Percentiles rank a stretch among this genome's conserved stretches.
These are phyloP conservation scores for Frankliniella fusca DNA, from an alignment of 2,888 invertebrate species.

Conservation along the genomic window DNA sequence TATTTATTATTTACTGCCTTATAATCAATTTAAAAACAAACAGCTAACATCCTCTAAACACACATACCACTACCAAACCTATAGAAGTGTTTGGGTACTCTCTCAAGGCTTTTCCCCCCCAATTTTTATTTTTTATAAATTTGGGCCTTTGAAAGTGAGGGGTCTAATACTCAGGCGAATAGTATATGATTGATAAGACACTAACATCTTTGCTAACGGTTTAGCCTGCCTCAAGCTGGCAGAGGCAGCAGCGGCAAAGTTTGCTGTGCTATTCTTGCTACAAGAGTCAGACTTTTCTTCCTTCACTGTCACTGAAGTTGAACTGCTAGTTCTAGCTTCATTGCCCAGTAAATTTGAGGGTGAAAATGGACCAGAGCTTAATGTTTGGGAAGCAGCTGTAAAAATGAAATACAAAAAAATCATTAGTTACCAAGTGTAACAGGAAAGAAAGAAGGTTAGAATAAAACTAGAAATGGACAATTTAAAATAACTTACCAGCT, in stretches of 20 bases:
- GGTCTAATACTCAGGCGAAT: background rate
- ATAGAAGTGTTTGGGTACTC: too few relatives aligned
- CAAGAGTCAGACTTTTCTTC: background rate
- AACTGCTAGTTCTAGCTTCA: background rate
- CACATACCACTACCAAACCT: too few relatives aligned
- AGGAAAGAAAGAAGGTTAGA: conserved; percentile 21
- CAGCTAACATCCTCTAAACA: too few relatives aligned
- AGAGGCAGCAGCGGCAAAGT: conserved; percentile 17
- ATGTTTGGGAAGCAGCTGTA: conserved; percentile 38
- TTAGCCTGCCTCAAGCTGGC: background rate
- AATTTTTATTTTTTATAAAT: too few relatives aligned
- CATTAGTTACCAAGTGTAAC: background rate
- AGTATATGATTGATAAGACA: background rate
- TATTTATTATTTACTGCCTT: too few relatives aligned
- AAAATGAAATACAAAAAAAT: conserved; percentile 23
- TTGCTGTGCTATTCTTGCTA: background rate
- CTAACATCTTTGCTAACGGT: background rate
- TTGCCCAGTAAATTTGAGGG: conserved; percentile 48
- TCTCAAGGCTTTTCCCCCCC: too few relatives aligned
- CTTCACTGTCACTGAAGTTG: background rate
- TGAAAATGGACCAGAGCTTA: conserved; percentile 56
- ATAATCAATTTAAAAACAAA: too few relatives aligned
- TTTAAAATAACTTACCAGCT: background rate
- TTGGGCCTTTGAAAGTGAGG: too few relatives aligned
- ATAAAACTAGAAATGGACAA: background rate